Conservation (phyloP, 30 jellyfish, hydroid and myxozoan genomes). For the Phacellophora camtschatica region DNA sequence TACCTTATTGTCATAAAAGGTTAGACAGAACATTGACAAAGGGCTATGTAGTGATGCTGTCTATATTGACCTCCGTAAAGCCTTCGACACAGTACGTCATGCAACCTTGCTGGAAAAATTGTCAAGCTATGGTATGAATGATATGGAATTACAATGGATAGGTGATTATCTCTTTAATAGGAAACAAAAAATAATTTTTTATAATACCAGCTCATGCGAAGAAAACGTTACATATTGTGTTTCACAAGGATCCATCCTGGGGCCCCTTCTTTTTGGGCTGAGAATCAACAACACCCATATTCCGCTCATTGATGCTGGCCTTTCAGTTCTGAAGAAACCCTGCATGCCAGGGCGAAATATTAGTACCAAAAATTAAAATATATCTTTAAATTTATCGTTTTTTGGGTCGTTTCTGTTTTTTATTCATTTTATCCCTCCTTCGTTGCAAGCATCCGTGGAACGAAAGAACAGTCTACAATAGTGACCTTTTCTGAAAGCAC, state of each 20-base stretch:
- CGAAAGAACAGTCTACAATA: too few relatives aligned
- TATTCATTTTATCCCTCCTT: not conserved
- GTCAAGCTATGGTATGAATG: not conserved
- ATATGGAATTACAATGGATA: conserved; percentile 5
- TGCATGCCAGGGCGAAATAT: too few relatives aligned
- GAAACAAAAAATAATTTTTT: not conserved
- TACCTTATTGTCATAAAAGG: too few relatives aligned
- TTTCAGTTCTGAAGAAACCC: not conserved
- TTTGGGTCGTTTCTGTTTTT: too few relatives aligned
- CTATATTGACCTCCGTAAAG: not conserved
- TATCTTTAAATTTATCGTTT: too few relatives aligned
- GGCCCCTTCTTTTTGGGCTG: too few relatives aligned
- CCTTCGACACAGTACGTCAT: not conserved
- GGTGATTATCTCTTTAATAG: conserved; percentile 26
- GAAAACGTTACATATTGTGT: too few relatives aligned
- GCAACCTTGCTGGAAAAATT: not conserved
- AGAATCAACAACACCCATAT: not conserved
- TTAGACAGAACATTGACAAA: too few relatives aligned
- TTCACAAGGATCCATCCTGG: too few relatives aligned
- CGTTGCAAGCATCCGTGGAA: too few relatives aligned
- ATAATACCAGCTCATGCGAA: not conserved
- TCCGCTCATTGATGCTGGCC: not conserved
- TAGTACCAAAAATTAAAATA: too few relatives aligned
- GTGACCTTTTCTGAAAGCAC: too few relatives aligned
- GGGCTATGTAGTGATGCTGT: not conserved